Conservation (phyloP, 2,888 invertebrate species). For the Timema podura region DNA sequence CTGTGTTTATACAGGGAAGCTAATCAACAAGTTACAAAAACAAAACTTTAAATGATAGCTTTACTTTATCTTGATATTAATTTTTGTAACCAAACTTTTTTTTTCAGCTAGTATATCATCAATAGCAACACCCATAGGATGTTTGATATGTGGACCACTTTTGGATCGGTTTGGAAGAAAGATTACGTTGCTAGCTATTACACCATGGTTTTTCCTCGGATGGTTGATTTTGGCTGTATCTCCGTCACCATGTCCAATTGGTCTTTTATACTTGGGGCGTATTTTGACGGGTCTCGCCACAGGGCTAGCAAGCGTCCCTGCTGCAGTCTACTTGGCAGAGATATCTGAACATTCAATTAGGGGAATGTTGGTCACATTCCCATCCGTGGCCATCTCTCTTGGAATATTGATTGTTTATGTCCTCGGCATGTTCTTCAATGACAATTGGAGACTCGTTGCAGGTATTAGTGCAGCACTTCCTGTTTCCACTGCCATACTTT, state of each 20-base stretch:
- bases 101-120: constrained; percentile 53
- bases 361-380: constrained; percentile 29
- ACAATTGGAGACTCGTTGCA: constrained; percentile 28
- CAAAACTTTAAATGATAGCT: too few relatives aligned
- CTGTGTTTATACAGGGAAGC: too few relatives aligned
- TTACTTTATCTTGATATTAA: not conserved
- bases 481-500: constrained; percentile 49
- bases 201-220: constrained; percentile 48
- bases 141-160: constrained; percentile 49
- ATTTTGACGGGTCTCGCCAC: constrained; percentile 26
- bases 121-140: constrained; percentile 53
- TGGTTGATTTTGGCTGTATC: constrained; percentile 48
- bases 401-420: constrained; percentile 28
- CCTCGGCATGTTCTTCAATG: constrained; percentile 19
- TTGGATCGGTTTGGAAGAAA: constrained; percentile 52
- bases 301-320: constrained; percentile 3
- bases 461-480: constrained; percentile 37
- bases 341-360: constrained; percentile 43
- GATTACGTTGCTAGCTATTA: constrained; percentile 47
- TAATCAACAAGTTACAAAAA: too few relatives aligned
- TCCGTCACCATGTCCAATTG: constrained; percentile 1
- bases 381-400: constrained; percentile 28
- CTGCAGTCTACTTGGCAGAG: constrained; percentile 53
- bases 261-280: constrained; percentile 25
- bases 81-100: not conserved